Base-by-base conservation (phyloP, 1,140 invertebrate species). In the Philopotamus ludificatus region DNA sequence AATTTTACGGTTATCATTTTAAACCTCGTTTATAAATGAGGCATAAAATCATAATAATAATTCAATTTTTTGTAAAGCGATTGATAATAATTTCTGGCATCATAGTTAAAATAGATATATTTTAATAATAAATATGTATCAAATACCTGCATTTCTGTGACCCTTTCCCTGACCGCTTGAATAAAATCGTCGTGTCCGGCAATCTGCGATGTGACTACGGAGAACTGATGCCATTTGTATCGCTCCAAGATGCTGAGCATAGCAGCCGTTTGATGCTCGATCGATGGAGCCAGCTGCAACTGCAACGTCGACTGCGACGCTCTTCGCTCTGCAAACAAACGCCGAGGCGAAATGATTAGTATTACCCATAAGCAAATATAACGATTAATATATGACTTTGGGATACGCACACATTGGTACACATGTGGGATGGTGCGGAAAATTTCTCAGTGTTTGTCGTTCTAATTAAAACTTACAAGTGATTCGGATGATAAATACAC, bases 151-250 rank as follows among this genome's bases (percentile, higher is more conserved):
- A 91, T 88, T 62, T 89, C 87, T 39, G 87, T 87, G 39, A 94
- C 91, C 65, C 91, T 81, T 74, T 95, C 93, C 39, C 94, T 79
- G 18, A 97, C 89, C 15, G 93, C 92, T 75, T 95, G 92, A 63
- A 97, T 90, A 74, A 98, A 97, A 76, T 97, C 93, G 71, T 94
- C 91, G 77, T 97, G 92, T 0, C 95, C 95, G 15, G 93, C 93
- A 47, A 96, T 94, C 73, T 92, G 88, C 45, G 90, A 93, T n/a
- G 91, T 93, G 22, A 97, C 91, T 54, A 97, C 89, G 65, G 92
- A 92, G 77, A 97, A 97, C 72, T 94, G 90, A 75, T 95, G 93
- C 95, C 95, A 98, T 74, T 96, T 95, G 81, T 98, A 98, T 51
- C 94, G 83, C 76, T 92, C 89, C 71, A 97, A 79, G 71, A 98